Evolutionary conservation across 1,140 invertebrate genomes (phyloP), one percentile per base, ranked within the genome.

Genomic region (Caenorhabditis briggsae): DNA sequence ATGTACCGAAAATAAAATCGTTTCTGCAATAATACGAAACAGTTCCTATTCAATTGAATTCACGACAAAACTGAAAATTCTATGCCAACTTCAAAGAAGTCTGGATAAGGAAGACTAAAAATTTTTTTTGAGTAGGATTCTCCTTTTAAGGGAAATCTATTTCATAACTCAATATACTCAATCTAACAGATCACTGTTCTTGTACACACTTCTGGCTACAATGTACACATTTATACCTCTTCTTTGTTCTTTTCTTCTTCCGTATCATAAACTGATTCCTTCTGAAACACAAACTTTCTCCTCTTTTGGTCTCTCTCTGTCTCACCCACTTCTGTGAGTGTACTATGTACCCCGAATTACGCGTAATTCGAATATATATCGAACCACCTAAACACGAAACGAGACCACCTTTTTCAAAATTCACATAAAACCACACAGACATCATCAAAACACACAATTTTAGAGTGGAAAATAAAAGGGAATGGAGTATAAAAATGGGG

Each of bases 371-470:
- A 53, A 53, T 33, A 33, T 33, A 33, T 33, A 33, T 43, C 64
- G 12, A 43, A 16, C 64, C 41, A 18, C 41, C 20, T 33, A 33
- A 33, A 33, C 33, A 33, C 33, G 33, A 33, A 33, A 33, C 33
- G 33, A 33, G 33, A 23, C 56, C 56, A 23, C 56, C 56, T 59
- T n/a, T 3, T 20, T 16, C 11, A 53, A 14, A 53, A 41, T 33
- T 64, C 59, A 64, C 23, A 8, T 16, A 53, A 25, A 64, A 11
- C 11, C 59, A 64, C 11, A 16, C 16, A 64, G 23, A 64, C 59
- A 33, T 33, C 59, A 70, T 70, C 64, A 70, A 70, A 70, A 70
- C 64, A 70, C 64, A 46, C 20, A 18, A 14, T 70, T 46, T 43
- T 33, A 16, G 18, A 33, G 59, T 8, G 59, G 12, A 46, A 70